Conservation (phyloP, 1,140 invertebrate species). For the Drosophila neocordata region DNA sequence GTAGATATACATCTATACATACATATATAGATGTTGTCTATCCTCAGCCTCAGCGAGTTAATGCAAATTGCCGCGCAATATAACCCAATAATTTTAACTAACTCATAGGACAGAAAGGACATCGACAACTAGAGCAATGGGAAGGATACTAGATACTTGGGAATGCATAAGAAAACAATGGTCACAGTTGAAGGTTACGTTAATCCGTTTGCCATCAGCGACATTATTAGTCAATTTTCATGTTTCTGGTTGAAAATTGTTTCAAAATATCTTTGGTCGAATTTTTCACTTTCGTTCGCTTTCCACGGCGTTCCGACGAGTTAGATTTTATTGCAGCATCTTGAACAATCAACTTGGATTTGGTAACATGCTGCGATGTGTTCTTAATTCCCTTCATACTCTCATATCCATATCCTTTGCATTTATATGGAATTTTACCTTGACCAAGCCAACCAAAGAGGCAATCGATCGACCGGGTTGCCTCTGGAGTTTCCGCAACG, state of each 20-base stretch:
- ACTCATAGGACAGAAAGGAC: constrained; percentile 21
- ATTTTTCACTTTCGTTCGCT: not conserved
- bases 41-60: constrained; percentile 56
- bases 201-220: constrained; percentile 79
- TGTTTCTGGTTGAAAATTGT: too few species aligned
- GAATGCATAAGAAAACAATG: constrained; percentile 52
- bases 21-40: not conserved
- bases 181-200: constrained; percentile 41
- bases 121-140: constrained; percentile 19
- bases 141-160: constrained; percentile 50
- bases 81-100: constrained; percentile 81
- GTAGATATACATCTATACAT: too few species aligned
- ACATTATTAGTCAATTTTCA: constrained; percentile 76
- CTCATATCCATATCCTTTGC: not conserved
- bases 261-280: too few species aligned
- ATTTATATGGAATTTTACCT: constrained; percentile 51
- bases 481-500: constrained; percentile 41
- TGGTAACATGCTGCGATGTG: constrained; percentile 57
- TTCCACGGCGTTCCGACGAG: constrained; percentile 41
- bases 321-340: constrained; percentile 82
- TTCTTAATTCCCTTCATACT: constrained; percentile 37
- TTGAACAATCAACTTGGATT: constrained; percentile 69
- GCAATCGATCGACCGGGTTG: constrained; percentile 48
- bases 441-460: not conserved
- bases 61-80: constrained; percentile 81